phyloP scores from a whole-genome alignment of 1,140 invertebrate genomes.

The Solen grandis region DNA sequence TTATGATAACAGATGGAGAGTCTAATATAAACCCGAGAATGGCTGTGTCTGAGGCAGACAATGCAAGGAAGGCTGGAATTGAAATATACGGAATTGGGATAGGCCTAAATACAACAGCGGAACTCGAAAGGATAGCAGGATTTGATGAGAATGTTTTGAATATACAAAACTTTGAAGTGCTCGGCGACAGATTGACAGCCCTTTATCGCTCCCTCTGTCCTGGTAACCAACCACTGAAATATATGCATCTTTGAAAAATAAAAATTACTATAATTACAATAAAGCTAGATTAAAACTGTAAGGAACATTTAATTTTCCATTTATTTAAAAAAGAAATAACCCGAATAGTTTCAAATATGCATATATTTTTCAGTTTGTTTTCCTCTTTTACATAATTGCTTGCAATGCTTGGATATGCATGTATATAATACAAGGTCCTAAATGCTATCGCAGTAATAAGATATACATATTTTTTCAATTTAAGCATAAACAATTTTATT shows the following conservation, averaged over 20 bases:
- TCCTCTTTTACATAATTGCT: too few species aligned
- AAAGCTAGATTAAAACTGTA: background rate
- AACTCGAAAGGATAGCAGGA: slow-evolving; percentile 64
- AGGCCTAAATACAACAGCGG: slow-evolving; percentile 59
- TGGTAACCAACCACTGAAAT: slow-evolving; percentile 46
- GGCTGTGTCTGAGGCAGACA: slow-evolving; percentile 61
- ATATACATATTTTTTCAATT: too few species aligned
- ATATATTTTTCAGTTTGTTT: too few species aligned
- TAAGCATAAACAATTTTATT: too few species aligned
- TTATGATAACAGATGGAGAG: slow-evolving; percentile 68
- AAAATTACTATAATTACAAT: too few species aligned
- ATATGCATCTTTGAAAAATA: slow-evolving; percentile 17
- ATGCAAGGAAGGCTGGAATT: slow-evolving; percentile 50
- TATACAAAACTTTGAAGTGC: slow-evolving; percentile 62
- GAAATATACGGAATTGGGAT: slow-evolving; percentile 69
- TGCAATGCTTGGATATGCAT: too few species aligned
- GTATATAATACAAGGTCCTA: too few species aligned
- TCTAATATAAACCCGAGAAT: slow-evolving; percentile 56
- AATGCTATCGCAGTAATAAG: too few species aligned
- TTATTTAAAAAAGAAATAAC: too few species aligned
- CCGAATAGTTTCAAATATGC: too few species aligned
- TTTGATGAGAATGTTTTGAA: slow-evolving; percentile 53
- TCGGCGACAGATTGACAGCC: slow-evolving; percentile 39
- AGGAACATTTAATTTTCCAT: background rate
- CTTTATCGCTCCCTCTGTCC: slow-evolving; percentile 52